Base-by-base conservation (phyloP, 2,888 invertebrate species). In the Tachina lurida region DNA sequence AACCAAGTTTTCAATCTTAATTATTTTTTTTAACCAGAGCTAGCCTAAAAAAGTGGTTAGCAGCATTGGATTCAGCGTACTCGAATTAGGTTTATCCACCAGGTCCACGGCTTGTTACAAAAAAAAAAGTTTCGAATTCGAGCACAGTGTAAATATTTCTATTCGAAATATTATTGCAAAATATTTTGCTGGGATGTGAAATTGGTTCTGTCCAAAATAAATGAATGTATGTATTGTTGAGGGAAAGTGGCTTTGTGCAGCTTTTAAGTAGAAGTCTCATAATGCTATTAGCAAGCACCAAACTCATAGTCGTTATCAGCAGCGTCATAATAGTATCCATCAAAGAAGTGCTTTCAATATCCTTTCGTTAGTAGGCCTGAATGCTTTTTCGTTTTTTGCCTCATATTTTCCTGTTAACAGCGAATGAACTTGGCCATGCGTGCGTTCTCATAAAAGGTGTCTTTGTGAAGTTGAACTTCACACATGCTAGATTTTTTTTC, bases 281-380 rank as follows among this genome's bases (percentile, higher is more conserved):
- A 58, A 65, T 39, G 58, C 49, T n/a, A 58, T 49, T 60, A 68
- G 54, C 17, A 9, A 68, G 54, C 17, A 9, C 8, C 17, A 60
- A 22, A 39, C 8, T 43, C 63, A 56, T 39, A 31, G 31, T 31
- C 39, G 47, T 39, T 56, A 65, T n/a, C 63, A n/a, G 52, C 13
- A 63, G 63, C 63, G 9, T n/a, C 60, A 60, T 39, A 39, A 67
- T 19, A 58, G 31, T 19, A 54, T 9, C 47, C 47, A 71, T 71
- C 54, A 77, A 43, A 77, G 41, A n/a, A 68, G 9, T 19, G 22
- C 77, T 77, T 68, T 65, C 49, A 79, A 39, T 73, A 65, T 79
- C n/a, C 63, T 39, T 62, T 78, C 52, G 67, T 65, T 17, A 9
- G 31, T 10, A 71, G n/a, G 63, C 39, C 63, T 71, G 71, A 65